Evolutionary conservation across 53 echinoderm and acorn worm species (phyloP).

Genomic region (Astropecten irregularis): DNA sequence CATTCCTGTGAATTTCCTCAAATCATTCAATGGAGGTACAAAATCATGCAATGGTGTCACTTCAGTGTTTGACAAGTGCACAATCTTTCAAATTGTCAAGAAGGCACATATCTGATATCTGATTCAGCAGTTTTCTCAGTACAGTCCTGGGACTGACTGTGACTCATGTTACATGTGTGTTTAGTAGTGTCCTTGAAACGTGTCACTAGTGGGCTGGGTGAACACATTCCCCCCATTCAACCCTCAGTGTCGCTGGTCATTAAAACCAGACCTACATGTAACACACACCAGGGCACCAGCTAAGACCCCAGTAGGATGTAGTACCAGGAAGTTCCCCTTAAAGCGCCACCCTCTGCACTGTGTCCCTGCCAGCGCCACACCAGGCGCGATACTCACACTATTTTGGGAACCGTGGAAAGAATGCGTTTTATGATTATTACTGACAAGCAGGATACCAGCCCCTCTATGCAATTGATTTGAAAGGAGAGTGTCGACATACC

Average conservation of each 20-base stretch:
- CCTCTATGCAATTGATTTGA: neutral
- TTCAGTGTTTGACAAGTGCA: no score
- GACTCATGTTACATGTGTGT: constrained; percentile 8
- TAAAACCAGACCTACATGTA: neutral
- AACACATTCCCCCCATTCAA: constrained; percentile 16
- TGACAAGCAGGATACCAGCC: constrained; percentile 41
- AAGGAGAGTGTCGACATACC: neutral
- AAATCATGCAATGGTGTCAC: no score
- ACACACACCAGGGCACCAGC: neutral
- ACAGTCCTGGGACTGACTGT: neutral
- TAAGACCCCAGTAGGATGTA: neutral
- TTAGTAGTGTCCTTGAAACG: neutral
- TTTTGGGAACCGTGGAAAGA: neutral
- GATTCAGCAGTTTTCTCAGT: neutral
- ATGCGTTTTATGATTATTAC: constrained; percentile 9
- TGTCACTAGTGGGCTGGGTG: neutral
- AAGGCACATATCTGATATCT: neutral
- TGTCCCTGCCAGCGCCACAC: neutral
- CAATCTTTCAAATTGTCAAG: no score
- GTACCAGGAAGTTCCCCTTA: constrained; percentile 23
- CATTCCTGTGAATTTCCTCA: no score
- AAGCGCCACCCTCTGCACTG: neutral
- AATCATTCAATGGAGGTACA: no score
- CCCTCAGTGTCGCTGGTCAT: constrained; percentile 29
- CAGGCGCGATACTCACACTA: neutral